Base-by-base conservation (phyloP, 1,140 invertebrate genomes). In the Caenorhabditis inopinata region DNA sequence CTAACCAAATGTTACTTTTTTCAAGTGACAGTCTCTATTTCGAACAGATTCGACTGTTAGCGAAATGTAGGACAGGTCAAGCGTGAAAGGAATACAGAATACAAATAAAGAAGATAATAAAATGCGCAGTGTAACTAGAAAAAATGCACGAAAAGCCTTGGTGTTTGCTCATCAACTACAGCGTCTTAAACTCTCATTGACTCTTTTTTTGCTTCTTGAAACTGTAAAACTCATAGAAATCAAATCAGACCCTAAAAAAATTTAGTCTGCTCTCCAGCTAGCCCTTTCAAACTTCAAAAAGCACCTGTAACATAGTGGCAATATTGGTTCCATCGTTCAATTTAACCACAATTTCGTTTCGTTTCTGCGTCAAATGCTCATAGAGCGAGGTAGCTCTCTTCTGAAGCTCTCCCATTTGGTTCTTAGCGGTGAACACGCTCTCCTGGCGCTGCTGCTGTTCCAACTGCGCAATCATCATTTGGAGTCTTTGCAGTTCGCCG, bases 401-500 rank as follows among this genome's bases (percentile, higher is more conserved):
- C n/a, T 79, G 78, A 14, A 79, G 35, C 16, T 74, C 45, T 49
- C 25, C 21, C 27, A 74, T 73, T 14, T 35, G 48, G 11, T 83
- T 78, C 74, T 77, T 76, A 6, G 82, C 84, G 11, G 84, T 58
- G 12, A 25, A 27, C 42, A 87, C 48, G 49, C 88, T 86, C 21
- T 88, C 86, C 21, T 74, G 78, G 18, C 83, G 46, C 49, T 83
- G 80, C 38, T 85, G 82, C 12, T 82, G 51, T 48, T 88, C 86
- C 32, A 87, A 58, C 35, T 87, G 85, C 12, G 75, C 46, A 48
- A 87, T 88, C 1, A 84, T 81, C 62, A 84, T 16, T 79, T 87
- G 86, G 18, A 85, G 75, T n/a, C 87, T 80, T 58, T 87, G 86
- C 9, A 87, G 62, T 51, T 87, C 86, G 14, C 81, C 58, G 18